Evolutionary conservation across 1,140 invertebrate species (phyloP), one percentile per base, ranked within the genome.

Genomic region (Anthonomus grandis): DNA sequence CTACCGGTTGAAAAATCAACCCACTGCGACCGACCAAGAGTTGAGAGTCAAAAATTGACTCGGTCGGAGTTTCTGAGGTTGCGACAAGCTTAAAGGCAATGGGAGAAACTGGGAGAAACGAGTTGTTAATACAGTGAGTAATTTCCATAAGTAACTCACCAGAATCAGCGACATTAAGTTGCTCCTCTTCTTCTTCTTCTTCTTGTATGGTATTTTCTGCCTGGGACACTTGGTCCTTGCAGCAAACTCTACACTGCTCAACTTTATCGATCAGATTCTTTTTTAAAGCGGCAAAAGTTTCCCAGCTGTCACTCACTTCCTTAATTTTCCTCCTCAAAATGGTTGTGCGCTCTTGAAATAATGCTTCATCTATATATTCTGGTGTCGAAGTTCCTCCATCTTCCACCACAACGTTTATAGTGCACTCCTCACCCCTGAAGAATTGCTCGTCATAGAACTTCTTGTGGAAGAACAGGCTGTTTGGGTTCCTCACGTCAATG

Each of bases 381-480:
- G 1, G 4, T 56, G 6, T 17, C 39, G 23, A 22, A 31, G 4
- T 39, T 21, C 57, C 15, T 41, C 41, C 2, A 17, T 46, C 15
- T 1, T 31, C 19, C 0, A 3, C 15, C 19, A 2, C 17, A 15
- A 68, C 62, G 10, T 65, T 64, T 23, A 69, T 68, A 15, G 50
- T 55, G 25, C 62, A 65, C 13, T 63, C 54, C 46, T 62, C 25
- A 10, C 57, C 44, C 1, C 41, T 42, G 23, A 56, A 63, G 53
- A 63, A 66, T 2, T 45, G 36, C 8, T 54, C 18, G 34, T 70
- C 50, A 45, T 60, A 69, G 15, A 57, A n/a, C 4, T 31, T 41
- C 15, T 59, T 64, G 37, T 70, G 60, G 36, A 71, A 70, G 51
- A 71, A 68, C 23, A 61, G 17, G 60, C 63, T 67, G 12, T 63